These are phyloP conservation scores for Styela plicata DNA, from an alignment of 23 tunicate species.

Conservation along the genomic window DNA sequence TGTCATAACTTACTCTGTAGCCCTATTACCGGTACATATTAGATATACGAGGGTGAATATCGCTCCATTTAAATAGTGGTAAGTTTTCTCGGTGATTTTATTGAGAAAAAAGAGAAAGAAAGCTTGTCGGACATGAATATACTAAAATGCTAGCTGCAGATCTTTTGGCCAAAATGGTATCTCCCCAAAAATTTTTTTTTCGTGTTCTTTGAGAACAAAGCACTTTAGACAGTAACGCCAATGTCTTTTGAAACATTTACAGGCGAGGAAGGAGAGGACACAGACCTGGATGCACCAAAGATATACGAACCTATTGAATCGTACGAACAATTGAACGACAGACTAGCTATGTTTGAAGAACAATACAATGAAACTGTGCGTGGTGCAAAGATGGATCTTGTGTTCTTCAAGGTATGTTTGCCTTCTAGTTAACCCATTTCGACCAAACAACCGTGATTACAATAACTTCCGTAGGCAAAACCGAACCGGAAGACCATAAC, in stretches of 20 bases:
- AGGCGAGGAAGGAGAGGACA: conserved; percentile 98
- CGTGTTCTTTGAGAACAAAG: too few species aligned
- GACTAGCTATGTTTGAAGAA: conserved; percentile 75
- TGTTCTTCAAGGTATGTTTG: conserved; percentile 83
- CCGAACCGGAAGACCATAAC: conserved; percentile 93
- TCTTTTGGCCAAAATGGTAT: not conserved
- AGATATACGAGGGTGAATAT: too few species aligned
- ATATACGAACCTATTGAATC: conserved; percentile 96
- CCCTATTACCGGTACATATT: too few species aligned
- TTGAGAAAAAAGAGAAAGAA: too few species aligned
- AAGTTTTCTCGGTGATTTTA: too few species aligned
- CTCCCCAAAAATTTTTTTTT: too few species aligned
- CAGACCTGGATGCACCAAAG: conserved; percentile 98
- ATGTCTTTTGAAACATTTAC: conserved; percentile 3
- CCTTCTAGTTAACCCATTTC: too few species aligned
- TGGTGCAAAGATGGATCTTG: conserved; percentile 99
- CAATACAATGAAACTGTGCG: conserved; percentile 97
- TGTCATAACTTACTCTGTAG: too few species aligned
- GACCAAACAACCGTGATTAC: conserved; percentile 99
- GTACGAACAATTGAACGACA: conserved; percentile 73
- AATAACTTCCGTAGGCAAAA: conserved; percentile 79
- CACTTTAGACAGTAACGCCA: too few species aligned
- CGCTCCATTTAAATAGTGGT: too few species aligned
- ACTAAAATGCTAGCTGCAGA: not conserved
- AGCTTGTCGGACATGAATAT: too few species aligned